Base-by-base conservation (phyloP, 64 coral and sea anemone species). In the Astreopora myriophthalma region DNA sequence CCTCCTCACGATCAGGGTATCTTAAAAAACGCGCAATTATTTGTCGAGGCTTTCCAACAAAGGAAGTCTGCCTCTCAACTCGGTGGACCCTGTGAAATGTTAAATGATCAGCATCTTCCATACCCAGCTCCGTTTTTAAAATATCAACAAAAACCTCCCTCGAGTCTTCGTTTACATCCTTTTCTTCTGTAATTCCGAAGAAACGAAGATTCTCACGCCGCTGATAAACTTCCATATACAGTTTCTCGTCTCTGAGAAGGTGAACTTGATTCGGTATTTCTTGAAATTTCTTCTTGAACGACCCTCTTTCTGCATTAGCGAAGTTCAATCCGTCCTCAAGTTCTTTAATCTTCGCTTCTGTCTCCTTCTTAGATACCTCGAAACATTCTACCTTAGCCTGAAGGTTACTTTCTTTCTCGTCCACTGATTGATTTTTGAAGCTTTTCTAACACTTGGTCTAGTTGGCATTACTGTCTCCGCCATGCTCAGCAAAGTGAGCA, bases 1-100 rank as follows among this genome's bases (percentile, higher is more conserved):
- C 38, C 34, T 83, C 82, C 46, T 83, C 77, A 19, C 89, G 26
- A 63, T 83, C 89, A 31, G 89, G 89, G 42, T 85, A 85, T 34
- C 70, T 85, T 61, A 84, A 44, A 40, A 85, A 92, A 13, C 79
- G 78, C 38, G 69, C 79, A 60, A 71, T 44, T 44, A 44, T 44
- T 44, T 44, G 40, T 44, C 40, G 6, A 6, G 78, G 66, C 20
- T 91, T 91, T 85, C 48, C 48, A 35, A 55, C 27, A 11, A 20
- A 60, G 13, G 65, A 51, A 1, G 14, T 8, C 34, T 37, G 64
- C 74, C 28, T 88, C 57, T 70, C 71, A 34, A 88, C 68, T 19
- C 49, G 16, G 60, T 88, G 71, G 32, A 75, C 48, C 29, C 86
- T 75, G 22, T 88, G 71, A 60, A 88, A 75, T 75, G 74, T 24